phyloP scores from a whole-genome alignment of 2,797 vertebrate genomes.

The Rhinella marina region DNA sequence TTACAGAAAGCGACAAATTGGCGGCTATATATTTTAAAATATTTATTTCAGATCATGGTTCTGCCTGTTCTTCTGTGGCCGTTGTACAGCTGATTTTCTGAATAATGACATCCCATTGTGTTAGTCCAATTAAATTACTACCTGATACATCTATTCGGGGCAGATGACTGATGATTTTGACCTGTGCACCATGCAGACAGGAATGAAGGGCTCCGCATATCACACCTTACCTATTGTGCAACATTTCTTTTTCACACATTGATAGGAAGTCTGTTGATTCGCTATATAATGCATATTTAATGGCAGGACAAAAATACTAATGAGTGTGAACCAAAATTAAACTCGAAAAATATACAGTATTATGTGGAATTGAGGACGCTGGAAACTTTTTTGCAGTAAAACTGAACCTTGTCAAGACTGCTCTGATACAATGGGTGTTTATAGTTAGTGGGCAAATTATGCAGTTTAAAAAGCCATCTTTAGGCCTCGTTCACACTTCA shows the following conservation, averaged over 20 bases:
- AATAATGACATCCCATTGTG: conserved; percentile 34
- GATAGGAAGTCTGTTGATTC: not conserved
- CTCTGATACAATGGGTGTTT: not conserved
- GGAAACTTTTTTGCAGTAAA: not conserved
- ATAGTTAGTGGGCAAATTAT: not conserved
- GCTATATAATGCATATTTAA: conserved; percentile 2
- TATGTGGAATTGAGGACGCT: not conserved
- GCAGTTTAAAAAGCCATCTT: not conserved
- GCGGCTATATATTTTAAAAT: conserved; percentile 36
- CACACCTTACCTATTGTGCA: conserved; percentile 10
- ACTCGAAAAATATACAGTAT: not conserved
- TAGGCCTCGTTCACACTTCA: too few species aligned
- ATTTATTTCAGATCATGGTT: conserved; percentile 19
- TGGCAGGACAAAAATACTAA: not conserved
- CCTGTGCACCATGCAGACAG: not conserved
- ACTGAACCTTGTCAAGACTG: not conserved
- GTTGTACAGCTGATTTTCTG: not conserved
- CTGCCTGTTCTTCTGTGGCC: not conserved
- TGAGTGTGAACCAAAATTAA: not conserved
- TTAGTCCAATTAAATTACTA: conserved; percentile 23
- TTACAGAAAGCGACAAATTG: conserved; percentile 23
- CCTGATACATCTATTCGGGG: conserved; percentile 15
- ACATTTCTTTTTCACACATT: conserved; percentile 8
- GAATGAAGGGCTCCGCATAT: not conserved
- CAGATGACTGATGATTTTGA: conserved; percentile 1